phyloP scores from a whole-genome alignment of 2,113 vertebrate genomes.

The Myotis davidii region DNA sequence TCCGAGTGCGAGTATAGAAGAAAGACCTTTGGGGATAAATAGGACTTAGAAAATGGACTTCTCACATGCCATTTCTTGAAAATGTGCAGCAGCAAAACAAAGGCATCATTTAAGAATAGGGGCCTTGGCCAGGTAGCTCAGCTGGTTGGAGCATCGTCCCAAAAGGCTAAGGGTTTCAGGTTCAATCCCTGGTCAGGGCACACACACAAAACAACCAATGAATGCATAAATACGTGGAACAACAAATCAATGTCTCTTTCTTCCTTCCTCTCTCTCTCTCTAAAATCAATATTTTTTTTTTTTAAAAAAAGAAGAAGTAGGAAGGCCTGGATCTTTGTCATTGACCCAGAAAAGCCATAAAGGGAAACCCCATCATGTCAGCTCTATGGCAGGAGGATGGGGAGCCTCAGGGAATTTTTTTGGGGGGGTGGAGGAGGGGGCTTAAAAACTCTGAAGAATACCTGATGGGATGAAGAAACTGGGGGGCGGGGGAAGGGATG shows the following conservation, averaged over 20 bases:
- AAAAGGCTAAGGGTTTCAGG: background rate
- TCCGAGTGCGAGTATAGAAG: background rate
- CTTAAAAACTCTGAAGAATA: background rate
- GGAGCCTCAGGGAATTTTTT: background rate
- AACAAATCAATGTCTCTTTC: background rate
- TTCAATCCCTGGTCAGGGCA: background rate
- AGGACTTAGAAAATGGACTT: background rate
- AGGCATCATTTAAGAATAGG: background rate
- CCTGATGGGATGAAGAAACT: background rate
- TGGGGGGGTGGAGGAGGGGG: no score
- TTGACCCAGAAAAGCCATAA: background rate
- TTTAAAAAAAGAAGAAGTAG: background rate
- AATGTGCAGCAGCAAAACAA: background rate
- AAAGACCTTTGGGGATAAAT: background rate
- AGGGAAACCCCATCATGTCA: background rate
- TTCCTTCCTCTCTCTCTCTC: background rate
- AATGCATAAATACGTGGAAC: no score
- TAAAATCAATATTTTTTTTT: background rate
- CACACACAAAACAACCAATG: background rate
- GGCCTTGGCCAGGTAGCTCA: background rate
- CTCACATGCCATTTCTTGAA: background rate
- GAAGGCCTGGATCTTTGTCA: background rate
- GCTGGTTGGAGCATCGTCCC: background rate
- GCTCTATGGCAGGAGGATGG: background rate
- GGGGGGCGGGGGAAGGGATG: background rate